These are phyloP conservation scores for Drosophila lini DNA, from an alignment of 1,140 invertebrate genomes.

Conservation along the genomic window DNA sequence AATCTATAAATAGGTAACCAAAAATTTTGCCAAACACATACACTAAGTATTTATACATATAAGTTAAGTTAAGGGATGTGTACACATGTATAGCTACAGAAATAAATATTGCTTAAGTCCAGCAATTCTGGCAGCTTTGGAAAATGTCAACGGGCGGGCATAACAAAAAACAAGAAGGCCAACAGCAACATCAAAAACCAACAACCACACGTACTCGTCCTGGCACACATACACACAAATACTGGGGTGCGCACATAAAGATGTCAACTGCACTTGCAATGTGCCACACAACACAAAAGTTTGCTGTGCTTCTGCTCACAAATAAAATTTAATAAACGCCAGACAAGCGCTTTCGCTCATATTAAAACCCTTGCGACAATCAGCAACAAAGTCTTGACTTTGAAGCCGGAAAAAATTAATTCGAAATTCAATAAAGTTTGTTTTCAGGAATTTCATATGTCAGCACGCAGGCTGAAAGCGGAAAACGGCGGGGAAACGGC, in stretches of 20 bases:
- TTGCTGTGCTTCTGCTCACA: conserved; percentile 53
- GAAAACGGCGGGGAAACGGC: conserved; percentile 4
- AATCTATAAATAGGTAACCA: conserved; percentile 4
- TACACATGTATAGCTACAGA: conserved; percentile 22
- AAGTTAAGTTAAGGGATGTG: background rate
- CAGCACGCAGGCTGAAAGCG: conserved; percentile 25
- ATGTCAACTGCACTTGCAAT: conserved; percentile 79
- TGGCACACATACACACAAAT: conserved; percentile 26
- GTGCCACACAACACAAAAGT: conserved; percentile 59
- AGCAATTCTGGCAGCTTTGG: conserved; percentile 33
- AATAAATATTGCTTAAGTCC: conserved; percentile 49
- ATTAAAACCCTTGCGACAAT: conserved; percentile 68
- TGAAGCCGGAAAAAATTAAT: conserved; percentile 72
- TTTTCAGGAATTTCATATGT: conserved; percentile 69
- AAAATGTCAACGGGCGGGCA: conserved; percentile 62
- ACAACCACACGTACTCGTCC: conserved; percentile 1
- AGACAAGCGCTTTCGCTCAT: conserved; percentile 60
- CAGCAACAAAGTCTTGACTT: conserved; percentile 60
- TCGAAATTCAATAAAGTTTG: conserved; percentile 77
- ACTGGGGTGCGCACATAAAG: conserved; percentile 58
- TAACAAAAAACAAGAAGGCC: conserved; percentile 17
- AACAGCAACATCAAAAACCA: conserved; percentile 4
- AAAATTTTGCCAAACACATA: background rate
- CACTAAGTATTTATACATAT: background rate
- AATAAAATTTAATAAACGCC: conserved; percentile 80